A percentile compares a stretch with the other conserved stretches of the same genome.
These are phyloP conservation scores for Glossophaga mutica DNA, from an alignment of 2,797 vertebrate genomes.

Conservation along the genomic window DNA sequence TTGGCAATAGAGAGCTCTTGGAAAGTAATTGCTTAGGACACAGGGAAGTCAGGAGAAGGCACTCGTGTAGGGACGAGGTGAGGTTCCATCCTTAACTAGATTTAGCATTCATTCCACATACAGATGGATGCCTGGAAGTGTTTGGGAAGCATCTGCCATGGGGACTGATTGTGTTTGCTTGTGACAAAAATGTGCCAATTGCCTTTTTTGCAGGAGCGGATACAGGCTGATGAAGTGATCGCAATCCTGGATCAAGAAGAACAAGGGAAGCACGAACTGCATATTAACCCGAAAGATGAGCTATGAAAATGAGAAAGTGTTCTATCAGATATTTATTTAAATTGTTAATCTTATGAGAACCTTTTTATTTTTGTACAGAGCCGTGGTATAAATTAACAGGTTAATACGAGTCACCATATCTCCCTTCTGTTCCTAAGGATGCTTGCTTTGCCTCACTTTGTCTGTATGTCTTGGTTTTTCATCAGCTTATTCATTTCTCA, in stretches of 20 bases:
- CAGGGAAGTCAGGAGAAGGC: background rate
- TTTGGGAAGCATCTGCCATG: background rate
- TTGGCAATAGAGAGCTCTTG: background rate
- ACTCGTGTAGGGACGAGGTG: background rate
- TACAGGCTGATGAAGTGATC: constrained; percentile 95
- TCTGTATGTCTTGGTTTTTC: background rate
- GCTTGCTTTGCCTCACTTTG: background rate
- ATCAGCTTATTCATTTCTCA: background rate
- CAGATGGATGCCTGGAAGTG: constrained; percentile 30
- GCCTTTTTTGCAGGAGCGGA: constrained; percentile 87
- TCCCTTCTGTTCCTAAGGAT: constrained; percentile 5
- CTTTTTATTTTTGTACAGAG: constrained; percentile 96
- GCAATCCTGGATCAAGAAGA: constrained; percentile 87
- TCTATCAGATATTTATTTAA: constrained; percentile 94
- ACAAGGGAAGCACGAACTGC: constrained; percentile 81
- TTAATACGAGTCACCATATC: constrained; percentile 55
- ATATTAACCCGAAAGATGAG: constrained; percentile 96
- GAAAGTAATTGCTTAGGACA: background rate
- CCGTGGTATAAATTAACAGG: constrained; percentile 82
- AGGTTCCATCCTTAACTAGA: background rate
- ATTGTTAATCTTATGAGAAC: constrained; percentile 90
- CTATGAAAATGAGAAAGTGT: constrained; percentile 83
- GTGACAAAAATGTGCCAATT: background rate
- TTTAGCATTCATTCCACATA: background rate
- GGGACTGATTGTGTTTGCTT: background rate